These are phyloP conservation scores for Aplochiton taeniatus DNA, from an alignment of 2,797 vertebrate species.

Conservation along the genomic window DNA sequence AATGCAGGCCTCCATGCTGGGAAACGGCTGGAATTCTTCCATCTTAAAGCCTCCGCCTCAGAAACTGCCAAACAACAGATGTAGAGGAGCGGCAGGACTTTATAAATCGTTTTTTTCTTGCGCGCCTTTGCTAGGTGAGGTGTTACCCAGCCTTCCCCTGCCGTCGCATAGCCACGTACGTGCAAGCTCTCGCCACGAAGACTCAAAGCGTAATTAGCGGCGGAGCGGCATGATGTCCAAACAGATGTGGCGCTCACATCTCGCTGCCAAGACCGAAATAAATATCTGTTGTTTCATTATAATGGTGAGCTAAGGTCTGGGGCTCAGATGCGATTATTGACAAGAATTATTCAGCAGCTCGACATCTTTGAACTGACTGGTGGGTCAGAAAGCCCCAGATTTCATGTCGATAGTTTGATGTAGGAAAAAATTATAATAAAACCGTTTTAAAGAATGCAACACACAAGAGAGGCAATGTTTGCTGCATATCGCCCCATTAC, in stretches of 20 bases:
- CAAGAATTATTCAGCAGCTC: background rate
- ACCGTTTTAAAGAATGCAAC: no score
- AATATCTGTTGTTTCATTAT: background rate
- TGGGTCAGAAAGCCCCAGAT: no score
- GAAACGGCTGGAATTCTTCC: conserved; percentile 22
- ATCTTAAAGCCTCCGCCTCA: conserved; percentile 22
- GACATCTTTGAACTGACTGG: background rate
- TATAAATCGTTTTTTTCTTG: conserved; percentile 50
- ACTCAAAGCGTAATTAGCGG: conserved; percentile 49
- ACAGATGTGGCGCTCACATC: conserved; percentile 30
- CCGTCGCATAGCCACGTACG: background rate
- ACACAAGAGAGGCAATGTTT: no score
- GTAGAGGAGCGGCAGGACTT: conserved; percentile 29
- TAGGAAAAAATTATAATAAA: no score
- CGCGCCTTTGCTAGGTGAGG: conserved; percentile 31
- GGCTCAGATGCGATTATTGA: background rate
- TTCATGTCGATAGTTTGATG: no score
- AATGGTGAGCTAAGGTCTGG: background rate
- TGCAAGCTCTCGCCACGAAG: conserved; percentile 31
- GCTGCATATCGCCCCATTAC: no score
- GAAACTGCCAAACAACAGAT: conserved; percentile 31
- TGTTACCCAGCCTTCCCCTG: background rate
- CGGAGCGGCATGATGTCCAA: conserved; percentile 26
- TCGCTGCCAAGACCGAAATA: conserved; percentile 5
- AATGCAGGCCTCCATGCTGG: conserved; percentile 8